Conservation (phyloP, 64 coral and sea anemone genomes). For the Porites australiensis region DNA sequence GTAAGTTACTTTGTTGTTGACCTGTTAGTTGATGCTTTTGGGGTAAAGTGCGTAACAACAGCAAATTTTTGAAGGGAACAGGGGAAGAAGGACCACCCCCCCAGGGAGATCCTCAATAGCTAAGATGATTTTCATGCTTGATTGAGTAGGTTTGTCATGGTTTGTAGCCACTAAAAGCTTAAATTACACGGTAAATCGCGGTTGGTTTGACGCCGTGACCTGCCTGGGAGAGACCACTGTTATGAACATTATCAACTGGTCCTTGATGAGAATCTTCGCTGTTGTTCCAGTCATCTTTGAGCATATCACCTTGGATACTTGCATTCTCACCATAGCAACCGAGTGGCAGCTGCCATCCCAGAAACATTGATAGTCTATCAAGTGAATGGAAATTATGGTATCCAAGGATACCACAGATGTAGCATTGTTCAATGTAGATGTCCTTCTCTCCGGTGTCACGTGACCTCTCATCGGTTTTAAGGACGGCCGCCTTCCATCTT, state of each 20-base stretch:
- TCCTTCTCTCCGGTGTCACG: not conserved
- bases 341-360: not conserved
- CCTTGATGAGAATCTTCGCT: too few species aligned
- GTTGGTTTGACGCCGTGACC: not conserved
- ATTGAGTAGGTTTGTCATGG: too few species aligned
- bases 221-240: not conserved
- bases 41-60: too few species aligned
- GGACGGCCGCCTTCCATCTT: not conserved
- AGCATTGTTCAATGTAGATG: constrained; percentile 5
- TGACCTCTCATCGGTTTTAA: not conserved
- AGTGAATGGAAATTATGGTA: not conserved
- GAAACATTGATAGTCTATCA: not conserved
- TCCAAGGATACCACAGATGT: not conserved
- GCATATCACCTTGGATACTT: not conserved
- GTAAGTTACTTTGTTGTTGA: too few species aligned
- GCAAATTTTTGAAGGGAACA: too few species aligned
- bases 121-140: too few species aligned
- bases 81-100: too few species aligned
- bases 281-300: not conserved
- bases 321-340: constrained; percentile 6
- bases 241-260: not conserved
- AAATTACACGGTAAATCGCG: too few species aligned
- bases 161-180: too few species aligned
- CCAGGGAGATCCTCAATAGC: too few species aligned
- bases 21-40: too few species aligned